A percentile compares a stretch with the other conserved stretches of the same genome.
phyloP scores from a whole-genome alignment of 2,797 vertebrate genomes.

The Acipenser oxyrinchus region DNA sequence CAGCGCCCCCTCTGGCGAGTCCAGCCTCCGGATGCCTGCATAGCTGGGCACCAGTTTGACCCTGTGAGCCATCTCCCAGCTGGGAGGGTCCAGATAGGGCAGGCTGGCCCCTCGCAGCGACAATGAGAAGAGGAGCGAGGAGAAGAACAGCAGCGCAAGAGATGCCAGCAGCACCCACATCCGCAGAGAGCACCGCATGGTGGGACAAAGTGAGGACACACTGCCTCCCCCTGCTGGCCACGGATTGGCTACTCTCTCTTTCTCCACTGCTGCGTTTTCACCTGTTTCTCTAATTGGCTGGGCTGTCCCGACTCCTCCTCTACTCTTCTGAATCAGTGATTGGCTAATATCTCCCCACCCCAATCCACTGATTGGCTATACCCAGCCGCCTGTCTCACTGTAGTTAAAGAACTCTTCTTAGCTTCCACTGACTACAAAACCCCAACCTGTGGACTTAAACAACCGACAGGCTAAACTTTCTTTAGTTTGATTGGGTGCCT shows the following conservation, averaged over 20 bases:
- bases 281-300: constrained; percentile 21
- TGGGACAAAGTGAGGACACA: constrained; percentile 19
- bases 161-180: constrained; percentile 81
- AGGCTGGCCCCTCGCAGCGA: constrained; percentile 76
- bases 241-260: constrained; percentile 17
- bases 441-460: too few species aligned
- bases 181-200: constrained; percentile 81
- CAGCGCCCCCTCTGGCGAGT: constrained; percentile 25
- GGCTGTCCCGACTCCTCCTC: too few species aligned
- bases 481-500: too few species aligned
- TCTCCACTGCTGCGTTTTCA: constrained; percentile 38
- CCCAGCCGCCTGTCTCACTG: too few species aligned
- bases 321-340: too few species aligned
- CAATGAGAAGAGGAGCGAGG: constrained; percentile 88
- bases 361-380: too few species aligned
- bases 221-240: constrained; percentile 19
- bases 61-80: constrained; percentile 67
- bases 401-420: too few species aligned
- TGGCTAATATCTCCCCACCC: too few species aligned
- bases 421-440: too few species aligned
- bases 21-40: constrained; percentile 49
- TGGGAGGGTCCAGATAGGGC: constrained; percentile 72
- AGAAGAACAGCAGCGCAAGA: constrained; percentile 80
- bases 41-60: constrained; percentile 89
- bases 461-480: too few species aligned